These are phyloP conservation scores for Pocillopora grandis DNA, from an alignment of 92 coral and sea anemone genomes.

Conservation along the genomic window DNA sequence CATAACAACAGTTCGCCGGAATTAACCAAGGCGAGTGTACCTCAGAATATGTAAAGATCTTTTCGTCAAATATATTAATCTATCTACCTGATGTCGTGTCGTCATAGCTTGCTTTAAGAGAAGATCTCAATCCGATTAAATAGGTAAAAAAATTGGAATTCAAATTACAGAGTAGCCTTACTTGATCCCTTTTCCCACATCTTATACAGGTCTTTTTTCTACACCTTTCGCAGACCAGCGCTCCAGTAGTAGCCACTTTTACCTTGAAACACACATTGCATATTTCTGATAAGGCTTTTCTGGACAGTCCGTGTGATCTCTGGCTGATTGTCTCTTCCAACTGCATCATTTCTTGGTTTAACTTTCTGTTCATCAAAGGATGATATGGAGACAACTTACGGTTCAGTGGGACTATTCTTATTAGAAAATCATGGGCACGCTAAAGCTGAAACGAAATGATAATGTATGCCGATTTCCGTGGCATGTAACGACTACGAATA, in stretches of 20 bases:
- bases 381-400: background rate
- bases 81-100: too few relatives aligned
- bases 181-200: slow-evolving; percentile 25
- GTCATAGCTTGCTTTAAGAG: too few relatives aligned
- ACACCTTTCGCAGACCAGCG: slow-evolving; percentile 13
- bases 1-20: too few relatives aligned
- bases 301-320: slow-evolving; percentile 12
- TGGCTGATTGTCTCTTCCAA: slow-evolving; percentile 7
- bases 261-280: slow-evolving; percentile 23
- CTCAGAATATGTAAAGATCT: too few relatives aligned
- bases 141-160: background rate
- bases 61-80: too few relatives aligned
- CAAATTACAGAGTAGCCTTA: background rate
- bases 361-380: background rate
- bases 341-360: slow-evolving; percentile 6
- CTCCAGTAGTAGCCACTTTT: slow-evolving; percentile 19
- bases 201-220: slow-evolving; percentile 22
- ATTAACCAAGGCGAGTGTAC: too few relatives aligned
- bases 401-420: too few relatives aligned
- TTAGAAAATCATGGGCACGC: too few relatives aligned
- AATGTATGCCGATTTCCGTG: too few relatives aligned
- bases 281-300: background rate
- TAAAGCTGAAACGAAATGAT: too few relatives aligned
- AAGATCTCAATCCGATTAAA: too few relatives aligned
- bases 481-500: too few relatives aligned